phyloP scores from a whole-genome alignment of 2,113 vertebrate genomes.

The zebrafish (Danio rerio) region GRCz12tu NC_133196.1:9855501-9856000 shows the following conservation, averaged over 20 bases:
- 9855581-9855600: background rate
- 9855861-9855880: background rate
- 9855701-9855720: slow-evolving; percentile 22
- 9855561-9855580: background rate
- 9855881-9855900: too few relatives aligned
- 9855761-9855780: background rate
- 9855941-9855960: too few relatives aligned
- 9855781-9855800: background rate
- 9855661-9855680: slow-evolving; percentile 31
- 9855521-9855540: background rate
- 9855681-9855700: slow-evolving; percentile 21
- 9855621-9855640: background rate
- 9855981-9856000: too few relatives aligned
- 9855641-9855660: background rate
- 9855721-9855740: slow-evolving; percentile 11
- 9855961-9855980: too few relatives aligned
- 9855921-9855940: too few relatives aligned
- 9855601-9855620: background rate
- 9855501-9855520: too few relatives aligned
- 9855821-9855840: background rate
- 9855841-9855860: background rate
- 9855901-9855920: too few relatives aligned
- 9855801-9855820: too few relatives aligned
- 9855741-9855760: background rate
- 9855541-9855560: background rate